These are phyloP conservation scores for Leptopilina myrica DNA, from an alignment of 2,888 invertebrate species.

Conservation along the genomic window DNA sequence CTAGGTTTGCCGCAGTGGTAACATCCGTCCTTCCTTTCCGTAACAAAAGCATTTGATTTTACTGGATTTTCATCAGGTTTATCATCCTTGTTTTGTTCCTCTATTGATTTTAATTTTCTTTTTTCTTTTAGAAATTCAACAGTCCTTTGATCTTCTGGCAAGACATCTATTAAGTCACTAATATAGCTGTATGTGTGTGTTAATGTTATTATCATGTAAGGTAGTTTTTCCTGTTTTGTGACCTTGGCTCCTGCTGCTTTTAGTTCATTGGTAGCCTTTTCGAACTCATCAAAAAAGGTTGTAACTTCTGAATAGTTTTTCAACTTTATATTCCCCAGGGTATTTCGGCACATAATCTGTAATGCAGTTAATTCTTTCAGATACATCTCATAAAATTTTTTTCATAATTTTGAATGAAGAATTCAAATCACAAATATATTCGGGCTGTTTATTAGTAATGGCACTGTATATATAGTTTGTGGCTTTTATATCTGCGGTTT, in stretches of 20 bases:
- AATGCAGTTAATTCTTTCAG: slow-evolving; percentile 53
- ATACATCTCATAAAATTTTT: slow-evolving; percentile 56
- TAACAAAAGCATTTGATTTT: background rate
- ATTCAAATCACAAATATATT: slow-evolving; percentile 47
- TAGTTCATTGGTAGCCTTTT: slow-evolving; percentile 56
- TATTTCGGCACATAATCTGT: slow-evolving; percentile 50
- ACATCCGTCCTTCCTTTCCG: background rate
- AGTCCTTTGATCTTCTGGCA: slow-evolving; percentile 57
- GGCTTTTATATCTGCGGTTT: slow-evolving; percentile 1
- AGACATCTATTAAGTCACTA: slow-evolving; percentile 59
- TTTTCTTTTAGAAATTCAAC: slow-evolving; percentile 60
- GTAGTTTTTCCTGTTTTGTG: slow-evolving; percentile 58
- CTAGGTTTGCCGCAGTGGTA: background rate
- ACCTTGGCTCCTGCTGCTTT: slow-evolving; percentile 56
- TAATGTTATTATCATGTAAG: slow-evolving; percentile 59
- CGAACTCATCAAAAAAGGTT: slow-evolving; percentile 57
- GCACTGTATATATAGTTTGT: slow-evolving; percentile 40
- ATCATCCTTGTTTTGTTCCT: slow-evolving; percentile 44
- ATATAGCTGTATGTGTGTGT: slow-evolving; percentile 59
- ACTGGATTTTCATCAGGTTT: background rate
- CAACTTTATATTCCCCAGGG: slow-evolving; percentile 49
- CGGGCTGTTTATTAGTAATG: slow-evolving; percentile 47
- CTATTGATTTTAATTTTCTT: slow-evolving; percentile 52
- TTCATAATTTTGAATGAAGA: slow-evolving; percentile 47
- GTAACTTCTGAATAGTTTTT: slow-evolving; percentile 51